These are phyloP conservation scores for Atrichornis clamosus DNA, from an alignment of 2,113 vertebrate species.

Conservation along the genomic window DNA sequence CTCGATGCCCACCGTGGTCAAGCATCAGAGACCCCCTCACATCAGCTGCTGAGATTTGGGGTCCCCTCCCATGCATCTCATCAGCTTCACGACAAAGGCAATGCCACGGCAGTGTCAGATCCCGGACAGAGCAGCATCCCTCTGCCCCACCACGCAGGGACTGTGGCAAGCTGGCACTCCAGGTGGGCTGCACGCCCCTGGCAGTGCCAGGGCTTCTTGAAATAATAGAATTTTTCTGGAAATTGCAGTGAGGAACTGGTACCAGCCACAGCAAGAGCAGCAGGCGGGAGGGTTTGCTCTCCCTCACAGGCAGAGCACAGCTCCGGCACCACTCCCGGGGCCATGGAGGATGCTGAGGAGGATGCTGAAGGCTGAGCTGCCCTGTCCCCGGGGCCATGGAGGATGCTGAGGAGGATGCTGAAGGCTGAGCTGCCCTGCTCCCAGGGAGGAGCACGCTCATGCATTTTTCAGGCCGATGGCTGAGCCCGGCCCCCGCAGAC, in stretches of 20 bases:
- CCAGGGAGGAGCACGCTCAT: not conserved
- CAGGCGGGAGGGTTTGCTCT: not conserved
- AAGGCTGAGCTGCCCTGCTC: not conserved
- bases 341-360: not conserved
- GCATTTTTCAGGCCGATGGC: not conserved
- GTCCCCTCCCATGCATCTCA: not conserved
- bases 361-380: not conserved
- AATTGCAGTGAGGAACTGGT: not conserved
- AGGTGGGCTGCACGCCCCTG: rapidly evolving
- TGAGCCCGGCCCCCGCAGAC: not conserved
- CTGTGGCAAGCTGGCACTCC: not conserved
- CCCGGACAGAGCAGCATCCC: not conserved
- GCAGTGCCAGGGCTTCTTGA: not conserved
- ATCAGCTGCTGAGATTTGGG: rapidly evolving
- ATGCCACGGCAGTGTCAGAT: rapidly evolving
- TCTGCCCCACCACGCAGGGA: rapidly evolving
- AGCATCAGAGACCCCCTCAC: not conserved
- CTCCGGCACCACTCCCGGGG: not conserved
- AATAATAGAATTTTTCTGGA: rapidly evolving
- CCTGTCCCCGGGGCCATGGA: rapidly evolving
- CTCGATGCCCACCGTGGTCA: rapidly evolving
- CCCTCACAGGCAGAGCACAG: rapidly evolving
- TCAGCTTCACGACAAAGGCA: not conserved
- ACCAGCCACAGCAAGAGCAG: not conserved
- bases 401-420: not conserved